phyloP scores from a whole-genome alignment of 2,797 vertebrate genomes.

The Coccyzus lansbergi region DNA sequence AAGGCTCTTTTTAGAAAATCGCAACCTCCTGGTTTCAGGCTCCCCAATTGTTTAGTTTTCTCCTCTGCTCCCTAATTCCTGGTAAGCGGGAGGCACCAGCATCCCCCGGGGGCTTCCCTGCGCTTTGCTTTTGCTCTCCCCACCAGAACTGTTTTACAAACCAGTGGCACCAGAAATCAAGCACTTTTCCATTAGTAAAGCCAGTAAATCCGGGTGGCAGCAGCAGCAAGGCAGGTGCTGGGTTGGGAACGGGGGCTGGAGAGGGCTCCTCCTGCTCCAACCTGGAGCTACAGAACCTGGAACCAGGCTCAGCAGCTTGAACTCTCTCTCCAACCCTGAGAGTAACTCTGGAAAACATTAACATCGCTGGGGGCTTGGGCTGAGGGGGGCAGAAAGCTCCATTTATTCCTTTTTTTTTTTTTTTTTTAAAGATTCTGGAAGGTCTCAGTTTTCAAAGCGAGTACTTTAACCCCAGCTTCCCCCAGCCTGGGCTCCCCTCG shows the following conservation, averaged over 20 bases:
- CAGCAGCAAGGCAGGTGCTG: background rate
- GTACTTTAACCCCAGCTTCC: background rate
- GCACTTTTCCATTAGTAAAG: background rate
- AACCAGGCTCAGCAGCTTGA: background rate
- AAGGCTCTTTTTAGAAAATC: background rate
- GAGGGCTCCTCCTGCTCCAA: background rate
- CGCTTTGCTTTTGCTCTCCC: fast-evolving
- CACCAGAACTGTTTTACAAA: background rate
- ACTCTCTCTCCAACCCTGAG: background rate
- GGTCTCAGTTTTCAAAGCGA: background rate
- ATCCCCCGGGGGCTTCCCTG: background rate
- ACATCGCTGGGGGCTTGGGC: background rate
- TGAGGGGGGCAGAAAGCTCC: background rate
- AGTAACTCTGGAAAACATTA: conserved; percentile 42
- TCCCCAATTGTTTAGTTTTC: background rate
- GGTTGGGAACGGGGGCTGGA: background rate
- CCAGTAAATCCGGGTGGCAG: background rate
- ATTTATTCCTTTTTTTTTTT: too few relatives aligned
- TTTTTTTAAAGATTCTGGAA: background rate
- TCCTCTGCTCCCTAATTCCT: too few relatives aligned
- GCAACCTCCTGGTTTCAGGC: background rate
- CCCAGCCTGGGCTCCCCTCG: background rate
- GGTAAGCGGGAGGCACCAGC: background rate
- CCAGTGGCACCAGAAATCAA: background rate
- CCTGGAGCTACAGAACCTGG: background rate